These are phyloP conservation scores for Sphyrna mokarran DNA, from an alignment of 2,113 vertebrate species.

Conservation along the genomic window DNA sequence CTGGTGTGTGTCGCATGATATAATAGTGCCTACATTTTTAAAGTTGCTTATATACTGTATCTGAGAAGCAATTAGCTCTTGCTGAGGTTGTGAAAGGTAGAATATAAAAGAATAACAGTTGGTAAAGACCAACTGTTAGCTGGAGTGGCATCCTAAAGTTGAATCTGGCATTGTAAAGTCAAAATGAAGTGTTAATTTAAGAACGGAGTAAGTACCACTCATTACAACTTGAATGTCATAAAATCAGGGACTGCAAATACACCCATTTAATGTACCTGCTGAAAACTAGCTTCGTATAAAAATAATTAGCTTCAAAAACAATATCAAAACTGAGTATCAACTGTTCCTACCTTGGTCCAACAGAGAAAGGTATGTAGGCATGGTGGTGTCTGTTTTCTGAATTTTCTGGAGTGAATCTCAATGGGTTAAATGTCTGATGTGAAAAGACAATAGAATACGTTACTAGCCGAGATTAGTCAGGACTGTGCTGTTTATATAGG, in stretches of 20 bases:
- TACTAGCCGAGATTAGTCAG: not conserved
- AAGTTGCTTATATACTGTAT: too few species aligned
- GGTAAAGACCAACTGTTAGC: too few species aligned
- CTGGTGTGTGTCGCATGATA: too few species aligned
- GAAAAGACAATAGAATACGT: not conserved
- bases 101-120: too few species aligned
- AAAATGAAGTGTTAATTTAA: too few species aligned
- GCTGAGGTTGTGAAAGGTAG: too few species aligned
- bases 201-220: too few species aligned
- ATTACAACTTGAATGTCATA: too few species aligned
- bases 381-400: conserved; percentile 62
- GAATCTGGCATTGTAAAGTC: too few species aligned
- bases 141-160: too few species aligned
- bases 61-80: too few species aligned
- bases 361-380: conserved; percentile 80
- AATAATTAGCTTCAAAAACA: conserved; percentile 14
- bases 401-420: conserved; percentile 81
- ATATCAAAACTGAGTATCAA: not conserved
- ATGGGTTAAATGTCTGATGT: conserved; percentile 71
- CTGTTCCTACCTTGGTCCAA: conserved; percentile 55
- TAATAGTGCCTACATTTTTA: too few species aligned
- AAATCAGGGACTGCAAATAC: not conserved
- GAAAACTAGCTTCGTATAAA: not conserved
- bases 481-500: not conserved
- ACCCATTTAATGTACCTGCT: not conserved